Base-by-base conservation (phyloP, 2,888 invertebrate genomes). In the Malacosoma neustria region DNA sequence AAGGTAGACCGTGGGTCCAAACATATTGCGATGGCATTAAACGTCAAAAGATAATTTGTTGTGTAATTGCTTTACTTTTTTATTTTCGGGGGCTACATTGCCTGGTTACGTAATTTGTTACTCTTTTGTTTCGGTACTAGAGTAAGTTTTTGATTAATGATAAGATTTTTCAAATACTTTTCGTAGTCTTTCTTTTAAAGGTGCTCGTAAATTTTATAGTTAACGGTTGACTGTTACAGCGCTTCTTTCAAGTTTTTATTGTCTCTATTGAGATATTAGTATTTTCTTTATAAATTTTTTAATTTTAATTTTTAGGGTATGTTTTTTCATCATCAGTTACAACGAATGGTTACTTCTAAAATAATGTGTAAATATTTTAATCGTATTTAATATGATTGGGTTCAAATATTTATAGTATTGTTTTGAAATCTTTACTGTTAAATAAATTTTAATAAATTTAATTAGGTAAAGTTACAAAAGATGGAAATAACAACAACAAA, bases 1-100 rank as follows among this genome's bases (percentile, higher is more conserved):
- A 58, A 49, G 48, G 61, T 60, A 59, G 71, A 69, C 68, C 63
- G 64, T 74, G 77, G 70, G 72, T 70, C 62, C 64, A 65, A 82
- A 75, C 84, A 82, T 82, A 82, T 82, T 84, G 81, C 76, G 70
- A 61, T 74, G 76, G 81, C 76, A 76, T 76, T 68, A 74, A 77
- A 80, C 68, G 82, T 82, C 84, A 82, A 69, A 71, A 66, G 75
- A 85, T 85, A 84, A 85, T 84, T 84, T 84, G 84, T 82, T 75
- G 56, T 70, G 79, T 84, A 82, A 84, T 82, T 84, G 80, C 66
- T 76, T 74, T 73, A 72, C 71, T 77, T 73, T 68, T 69, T 60
- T 51, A 43, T 63, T 67, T 61, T 54, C 70, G 74, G 71, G 61
- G 66, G 69, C 55, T 46, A 54, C 58, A 75, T 80, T 74, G 75